Evolutionary conservation across 2,113 vertebrate genomes (phyloP).

Genomic region (Struthio camelus): DNA sequence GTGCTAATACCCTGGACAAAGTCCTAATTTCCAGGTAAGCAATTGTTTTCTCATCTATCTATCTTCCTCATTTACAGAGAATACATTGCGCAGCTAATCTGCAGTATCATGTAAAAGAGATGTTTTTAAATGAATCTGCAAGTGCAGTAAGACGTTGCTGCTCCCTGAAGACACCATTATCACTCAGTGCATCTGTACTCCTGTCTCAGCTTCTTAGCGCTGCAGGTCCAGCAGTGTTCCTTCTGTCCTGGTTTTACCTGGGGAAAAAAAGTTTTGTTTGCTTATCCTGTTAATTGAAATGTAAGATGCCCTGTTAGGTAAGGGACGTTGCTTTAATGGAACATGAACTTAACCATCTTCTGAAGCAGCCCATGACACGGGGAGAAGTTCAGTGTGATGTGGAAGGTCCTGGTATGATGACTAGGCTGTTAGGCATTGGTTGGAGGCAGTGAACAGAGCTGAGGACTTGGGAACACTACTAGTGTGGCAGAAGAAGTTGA

Average conservation of each 20-base stretch:
- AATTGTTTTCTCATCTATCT: not conserved
- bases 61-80: not conserved
- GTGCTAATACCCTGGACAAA: not conserved
- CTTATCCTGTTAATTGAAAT: not conserved
- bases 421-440: rapidly evolving
- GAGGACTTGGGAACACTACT: not conserved
- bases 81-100: not conserved
- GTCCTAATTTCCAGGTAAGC: not conserved
- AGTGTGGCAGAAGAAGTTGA: not conserved
- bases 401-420: not conserved
- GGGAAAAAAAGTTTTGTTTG: not conserved
- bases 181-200: not conserved
- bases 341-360: not conserved
- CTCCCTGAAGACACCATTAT: not conserved
- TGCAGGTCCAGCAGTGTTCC: not conserved
- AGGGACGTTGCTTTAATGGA: not conserved
- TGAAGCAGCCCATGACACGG: not conserved
- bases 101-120: not conserved
- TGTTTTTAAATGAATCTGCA: not conserved
- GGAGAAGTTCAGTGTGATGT: not conserved
- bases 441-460: not conserved
- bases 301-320: not conserved
- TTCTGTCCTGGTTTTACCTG: not conserved
- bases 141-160: not conserved
- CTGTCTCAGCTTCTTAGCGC: not conserved